These are phyloP conservation scores for Marasmarcha lunaedactyla DNA, from an alignment of 2,888 invertebrate species.

Conservation along the genomic window DNA sequence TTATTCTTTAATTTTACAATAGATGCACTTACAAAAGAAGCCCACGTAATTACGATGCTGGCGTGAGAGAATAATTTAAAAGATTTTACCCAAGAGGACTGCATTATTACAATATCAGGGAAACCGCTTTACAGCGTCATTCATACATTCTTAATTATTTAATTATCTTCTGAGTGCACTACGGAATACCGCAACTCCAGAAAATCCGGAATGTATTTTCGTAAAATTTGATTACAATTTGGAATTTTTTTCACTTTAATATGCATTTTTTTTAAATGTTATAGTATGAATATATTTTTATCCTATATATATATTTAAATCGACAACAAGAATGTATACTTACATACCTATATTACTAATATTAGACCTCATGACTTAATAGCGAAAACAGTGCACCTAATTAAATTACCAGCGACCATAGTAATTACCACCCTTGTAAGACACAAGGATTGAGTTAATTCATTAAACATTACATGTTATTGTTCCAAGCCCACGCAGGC, in stretches of 20 bases:
- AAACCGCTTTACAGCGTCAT: constrained; percentile 62
- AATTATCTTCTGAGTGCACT: constrained; percentile 59
- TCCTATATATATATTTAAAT: too few relatives aligned
- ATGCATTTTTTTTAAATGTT: too few relatives aligned
- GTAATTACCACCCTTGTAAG: too few relatives aligned
- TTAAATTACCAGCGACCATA: neutral
- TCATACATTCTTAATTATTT: constrained; percentile 69
- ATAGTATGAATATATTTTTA: too few relatives aligned
- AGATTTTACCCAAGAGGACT: constrained; percentile 61
- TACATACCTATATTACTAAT: too few relatives aligned
- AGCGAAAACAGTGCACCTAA: constrained; percentile 17
- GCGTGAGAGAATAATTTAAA: constrained; percentile 61
- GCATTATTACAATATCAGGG: constrained; percentile 65
- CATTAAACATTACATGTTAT: constrained; percentile 22
- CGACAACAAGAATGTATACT: too few relatives aligned
- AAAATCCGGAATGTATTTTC: constrained; percentile 46
- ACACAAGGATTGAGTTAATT: constrained; percentile 19
- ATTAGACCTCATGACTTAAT: constrained; percentile 21
- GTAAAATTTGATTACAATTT: constrained; percentile 47
- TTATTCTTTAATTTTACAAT: constrained; percentile 4
- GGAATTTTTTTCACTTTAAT: constrained; percentile 34
- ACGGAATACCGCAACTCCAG: constrained; percentile 42
- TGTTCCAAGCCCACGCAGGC: constrained; percentile 40
- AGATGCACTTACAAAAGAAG: constrained; percentile 9
- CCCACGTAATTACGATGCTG: constrained; percentile 49